Evolutionary conservation across 2,888 invertebrate genomes (phyloP).

Genomic region (Pyralis farinalis): DNA sequence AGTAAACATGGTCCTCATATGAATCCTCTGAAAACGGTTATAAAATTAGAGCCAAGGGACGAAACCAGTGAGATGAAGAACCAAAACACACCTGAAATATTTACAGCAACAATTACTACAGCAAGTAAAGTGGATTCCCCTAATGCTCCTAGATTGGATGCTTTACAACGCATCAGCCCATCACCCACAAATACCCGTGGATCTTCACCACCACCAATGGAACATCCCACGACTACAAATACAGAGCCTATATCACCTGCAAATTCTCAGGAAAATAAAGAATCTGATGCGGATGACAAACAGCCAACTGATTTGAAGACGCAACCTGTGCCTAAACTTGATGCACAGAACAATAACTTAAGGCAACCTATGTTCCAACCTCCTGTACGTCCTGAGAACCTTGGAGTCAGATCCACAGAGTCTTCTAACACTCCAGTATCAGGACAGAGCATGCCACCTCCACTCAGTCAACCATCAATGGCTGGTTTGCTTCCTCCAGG

Average conservation of each 20-base stretch:
- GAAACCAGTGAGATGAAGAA: conserved; percentile 67
- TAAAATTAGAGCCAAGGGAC: conserved; percentile 75
- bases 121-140: conserved; percentile 68
- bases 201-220: conserved; percentile 66
- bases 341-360: conserved; percentile 43
- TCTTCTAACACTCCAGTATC: conserved; percentile 52
- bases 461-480: conserved; percentile 78
- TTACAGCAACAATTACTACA: conserved; percentile 71
- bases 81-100: conserved; percentile 72
- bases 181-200: conserved; percentile 63
- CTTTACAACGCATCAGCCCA: conserved; percentile 68
- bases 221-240: conserved; percentile 59
- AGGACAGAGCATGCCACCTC: conserved; percentile 66
- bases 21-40: conserved; percentile 74
- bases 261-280: conserved; percentile 67
- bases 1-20: conserved; percentile 66
- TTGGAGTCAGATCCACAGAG: conserved; percentile 59
- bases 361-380: conserved; percentile 59
- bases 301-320: conserved; percentile 72
- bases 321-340: conserved; percentile 56
- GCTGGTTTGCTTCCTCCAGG: conserved; percentile 80
- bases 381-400: conserved; percentile 63
- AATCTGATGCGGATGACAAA: conserved; percentile 66
- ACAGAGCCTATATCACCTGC: conserved; percentile 71
- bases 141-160: conserved; percentile 61